These are phyloP conservation scores for Pituophis catenifer DNA, from an alignment of 2,113 vertebrate genomes.

Conservation along the genomic window DNA sequence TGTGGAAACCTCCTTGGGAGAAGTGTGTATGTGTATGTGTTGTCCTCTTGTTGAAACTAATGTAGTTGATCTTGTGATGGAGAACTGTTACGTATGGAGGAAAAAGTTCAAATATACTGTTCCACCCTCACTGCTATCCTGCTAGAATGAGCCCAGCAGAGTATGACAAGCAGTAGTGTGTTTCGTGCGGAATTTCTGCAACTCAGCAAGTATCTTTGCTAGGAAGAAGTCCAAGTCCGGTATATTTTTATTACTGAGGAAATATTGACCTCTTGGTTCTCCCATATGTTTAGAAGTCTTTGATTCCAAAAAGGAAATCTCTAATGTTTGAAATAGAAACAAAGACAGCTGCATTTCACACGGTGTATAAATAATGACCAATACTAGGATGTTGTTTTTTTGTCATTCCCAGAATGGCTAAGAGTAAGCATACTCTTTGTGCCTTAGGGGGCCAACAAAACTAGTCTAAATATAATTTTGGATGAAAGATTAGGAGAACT, in stretches of 20 bases:
- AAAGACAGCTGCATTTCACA: background rate
- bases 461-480: background rate
- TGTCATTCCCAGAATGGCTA: conserved; percentile 9
- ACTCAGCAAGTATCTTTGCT: background rate
- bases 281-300: background rate
- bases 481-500: conserved; percentile 9
- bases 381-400: conserved; percentile 19
- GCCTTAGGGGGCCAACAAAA: conserved; percentile 13
- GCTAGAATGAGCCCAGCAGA: background rate
- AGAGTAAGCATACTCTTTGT: background rate
- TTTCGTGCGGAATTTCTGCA: background rate
- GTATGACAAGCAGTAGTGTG: background rate
- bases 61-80: background rate
- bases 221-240: background rate
- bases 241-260: background rate
- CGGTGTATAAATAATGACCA: background rate
- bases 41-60: background rate
- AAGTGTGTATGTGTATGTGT: background rate
- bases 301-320: background rate
- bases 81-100: background rate
- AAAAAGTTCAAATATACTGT: background rate
- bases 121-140: background rate
- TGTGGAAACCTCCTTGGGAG: background rate
- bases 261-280: background rate
- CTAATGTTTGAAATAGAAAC: conserved; percentile 12